phyloP scores from a whole-genome alignment of 2,888 invertebrate species.

The Chloroclysta siterata region DNA sequence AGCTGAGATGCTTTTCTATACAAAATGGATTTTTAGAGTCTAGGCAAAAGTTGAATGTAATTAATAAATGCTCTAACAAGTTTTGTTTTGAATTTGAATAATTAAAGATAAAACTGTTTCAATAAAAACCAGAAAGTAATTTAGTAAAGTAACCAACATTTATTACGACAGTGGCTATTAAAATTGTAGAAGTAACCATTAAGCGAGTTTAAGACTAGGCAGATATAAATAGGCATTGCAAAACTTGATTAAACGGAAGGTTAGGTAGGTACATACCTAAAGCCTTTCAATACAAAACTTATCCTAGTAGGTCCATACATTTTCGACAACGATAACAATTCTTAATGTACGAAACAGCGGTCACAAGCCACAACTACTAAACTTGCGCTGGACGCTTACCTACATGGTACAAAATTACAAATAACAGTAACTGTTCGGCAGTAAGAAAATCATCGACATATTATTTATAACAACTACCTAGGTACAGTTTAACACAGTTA shows the following conservation, averaged over 20 bases:
- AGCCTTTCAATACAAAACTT: constrained; percentile 23
- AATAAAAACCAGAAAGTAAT: too few relatives aligned
- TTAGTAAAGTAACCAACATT: neutral
- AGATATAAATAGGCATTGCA: constrained; percentile 1
- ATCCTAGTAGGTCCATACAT: constrained; percentile 18
- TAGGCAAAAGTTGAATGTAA: constrained; percentile 20
- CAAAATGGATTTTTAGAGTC: constrained; percentile 26
- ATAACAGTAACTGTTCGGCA: constrained; percentile 3
- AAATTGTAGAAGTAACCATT: constrained; percentile 4
- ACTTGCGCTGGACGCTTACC: constrained; percentile 3
- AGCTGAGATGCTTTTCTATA: constrained; percentile 28
- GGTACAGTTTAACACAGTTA: neutral
- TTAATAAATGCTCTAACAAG: constrained; percentile 13
- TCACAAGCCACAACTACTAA: constrained; percentile 9
- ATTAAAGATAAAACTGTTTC: neutral
- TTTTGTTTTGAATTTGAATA: constrained; percentile 3
- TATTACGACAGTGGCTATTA: neutral
- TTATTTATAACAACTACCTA: neutral
- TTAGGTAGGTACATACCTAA: constrained; percentile 2
- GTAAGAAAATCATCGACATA: neutral
- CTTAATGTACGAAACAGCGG: constrained; percentile 7
- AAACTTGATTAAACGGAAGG: neutral
- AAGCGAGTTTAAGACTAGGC: neutral
- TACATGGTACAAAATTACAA: neutral
- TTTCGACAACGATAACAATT: constrained; percentile 17